phyloP scores from a whole-genome alignment of 2,113 vertebrate species.

The Cyphomyrus discorhynchus region DNA sequence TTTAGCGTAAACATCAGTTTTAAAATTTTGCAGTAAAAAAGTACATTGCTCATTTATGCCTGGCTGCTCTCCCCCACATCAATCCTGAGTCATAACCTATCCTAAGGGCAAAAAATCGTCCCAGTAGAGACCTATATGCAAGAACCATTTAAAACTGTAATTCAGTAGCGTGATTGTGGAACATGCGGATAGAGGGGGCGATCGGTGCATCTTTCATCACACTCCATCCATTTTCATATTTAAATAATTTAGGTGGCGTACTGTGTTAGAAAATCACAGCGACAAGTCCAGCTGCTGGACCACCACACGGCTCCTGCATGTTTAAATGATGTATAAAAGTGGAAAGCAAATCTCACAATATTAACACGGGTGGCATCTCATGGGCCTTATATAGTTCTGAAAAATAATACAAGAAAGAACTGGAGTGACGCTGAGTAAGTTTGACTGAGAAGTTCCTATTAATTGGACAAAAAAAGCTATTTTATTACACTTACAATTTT shows the following conservation, averaged over 20 bases:
- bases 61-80: not conserved
- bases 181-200: not conserved
- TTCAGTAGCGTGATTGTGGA: not conserved
- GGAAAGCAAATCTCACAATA: not conserved
- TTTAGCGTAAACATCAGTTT: not conserved
- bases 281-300: not conserved
- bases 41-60: not conserved
- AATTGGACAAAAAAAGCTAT: not conserved
- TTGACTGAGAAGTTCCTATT: not conserved
- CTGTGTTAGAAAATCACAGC: not conserved
- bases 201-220: not conserved
- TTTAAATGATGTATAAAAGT: not conserved
- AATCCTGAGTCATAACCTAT: not conserved
- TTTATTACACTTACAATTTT: constrained; percentile 8
- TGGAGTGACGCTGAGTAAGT: not conserved
- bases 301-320: not conserved
- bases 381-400: not conserved
- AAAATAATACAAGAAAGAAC: not conserved
- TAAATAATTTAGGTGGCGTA: not conserved
- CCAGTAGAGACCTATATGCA: not conserved
- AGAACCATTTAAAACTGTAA: not conserved
- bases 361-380: not conserved
- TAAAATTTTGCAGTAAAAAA: not conserved
- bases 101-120: not conserved
- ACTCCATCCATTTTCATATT: not conserved